Base-by-base conservation (phyloP, 2,888 invertebrate species). In the Abrostola triplasia region DNA sequence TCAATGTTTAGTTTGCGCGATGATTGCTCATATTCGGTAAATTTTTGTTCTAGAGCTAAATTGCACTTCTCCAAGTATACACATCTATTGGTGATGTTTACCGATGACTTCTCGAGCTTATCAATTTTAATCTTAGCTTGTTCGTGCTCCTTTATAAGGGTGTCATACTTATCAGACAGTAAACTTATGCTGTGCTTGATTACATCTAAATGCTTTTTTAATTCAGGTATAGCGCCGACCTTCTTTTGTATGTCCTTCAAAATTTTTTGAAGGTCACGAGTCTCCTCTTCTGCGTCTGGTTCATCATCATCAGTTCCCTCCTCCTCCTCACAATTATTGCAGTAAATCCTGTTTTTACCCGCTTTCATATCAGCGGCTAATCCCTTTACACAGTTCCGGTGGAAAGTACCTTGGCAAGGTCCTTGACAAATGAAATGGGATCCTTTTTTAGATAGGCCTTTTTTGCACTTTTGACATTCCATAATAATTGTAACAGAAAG, bases 291-390 rank as follows among this genome's bases (percentile, higher is more conserved):
- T 10, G 42, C 36, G 0, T 55, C 54, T 24, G 9, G 35, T n/a
- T 54, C 53, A 35, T 41, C 41, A 8, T 44, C 54, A 9, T 55
- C 44, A 1, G 54, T 48, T 2, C 47, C 44, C 44, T 24, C 66
- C 5, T 67, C 70, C 0, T 70, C 70, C 11, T 64, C 70, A 44
- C 73, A 73, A 41, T 70, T 69, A 52, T 73, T 57, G 36, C 57
- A 49, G 40, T 49, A 57, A 10, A 50, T 51, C 24, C 47, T 48
- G 24, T 40, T 57, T 48, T n/a, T 57, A 9, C 47, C 44, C 9
- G 44, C 52, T 52, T 52, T 52, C 52, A 52, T 52, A 41, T 52
- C 52, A 4, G 52, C 52, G 11, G 52, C 40, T 24, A 52, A 12
- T 4, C 52, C 52, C 11, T 24, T 52, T 1, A 52, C 52, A 41